Percentiles rank a stretch among this genome's conserved stretches.
Conservation (phyloP, 2,113 vertebrate species). For the Aramus guarauna region DNA sequence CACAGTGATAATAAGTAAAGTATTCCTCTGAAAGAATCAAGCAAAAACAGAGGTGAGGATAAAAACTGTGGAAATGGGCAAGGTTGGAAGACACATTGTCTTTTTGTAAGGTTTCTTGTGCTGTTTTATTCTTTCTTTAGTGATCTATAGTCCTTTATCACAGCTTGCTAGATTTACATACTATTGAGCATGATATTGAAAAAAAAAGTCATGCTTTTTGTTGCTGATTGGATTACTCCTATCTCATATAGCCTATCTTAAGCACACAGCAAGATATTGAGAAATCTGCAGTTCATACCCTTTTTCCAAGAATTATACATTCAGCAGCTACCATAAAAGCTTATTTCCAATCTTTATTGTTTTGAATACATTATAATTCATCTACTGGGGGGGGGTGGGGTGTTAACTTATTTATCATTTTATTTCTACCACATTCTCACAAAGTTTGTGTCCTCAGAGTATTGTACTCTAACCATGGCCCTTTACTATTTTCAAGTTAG, state of each 20-base stretch:
- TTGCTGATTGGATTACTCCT: neutral
- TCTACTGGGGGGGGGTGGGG: neutral
- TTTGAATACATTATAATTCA: neutral
- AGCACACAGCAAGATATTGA: neutral
- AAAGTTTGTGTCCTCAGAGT: neutral
- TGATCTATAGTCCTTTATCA: neutral
- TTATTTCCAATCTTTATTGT: neutral
- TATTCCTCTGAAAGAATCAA: neutral
- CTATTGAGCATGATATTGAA: neutral
- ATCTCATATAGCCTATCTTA: neutral
- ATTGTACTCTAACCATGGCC: neutral
- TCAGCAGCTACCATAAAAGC: neutral
- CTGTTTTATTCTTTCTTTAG: neutral
- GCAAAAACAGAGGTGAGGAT: neutral
- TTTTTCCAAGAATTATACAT: neutral
- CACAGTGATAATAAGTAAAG: neutral
- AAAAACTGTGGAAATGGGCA: neutral
- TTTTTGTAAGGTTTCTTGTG: neutral
- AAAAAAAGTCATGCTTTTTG: neutral
- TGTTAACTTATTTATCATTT: neutral
- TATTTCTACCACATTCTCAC: neutral
- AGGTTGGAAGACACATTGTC: neutral
- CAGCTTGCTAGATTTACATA: neutral
- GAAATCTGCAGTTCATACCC: neutral
- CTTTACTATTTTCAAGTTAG: neutral